These are phyloP conservation scores for Mythimna pallens DNA, from an alignment of 2,888 invertebrate species.

Conservation along the genomic window DNA sequence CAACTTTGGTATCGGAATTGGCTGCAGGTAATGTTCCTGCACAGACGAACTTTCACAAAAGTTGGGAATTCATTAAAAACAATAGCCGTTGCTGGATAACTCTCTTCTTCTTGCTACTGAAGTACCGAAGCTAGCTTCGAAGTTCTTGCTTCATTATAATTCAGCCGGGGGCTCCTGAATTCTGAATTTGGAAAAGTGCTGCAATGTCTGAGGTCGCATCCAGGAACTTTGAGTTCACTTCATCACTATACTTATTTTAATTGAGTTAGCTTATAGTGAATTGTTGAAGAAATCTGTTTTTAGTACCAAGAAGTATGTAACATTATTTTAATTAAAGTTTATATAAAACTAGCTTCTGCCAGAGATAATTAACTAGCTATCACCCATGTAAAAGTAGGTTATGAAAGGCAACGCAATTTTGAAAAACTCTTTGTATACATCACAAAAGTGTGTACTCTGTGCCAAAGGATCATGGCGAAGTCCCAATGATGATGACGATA, in stretches of 20 bases:
- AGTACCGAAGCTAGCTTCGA: conserved; percentile 49
- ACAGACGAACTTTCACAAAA: conserved; percentile 68
- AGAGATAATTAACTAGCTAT: no score
- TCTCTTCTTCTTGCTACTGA: conserved; percentile 66
- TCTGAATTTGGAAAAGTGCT: conserved; percentile 64
- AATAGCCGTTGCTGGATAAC: conserved; percentile 76
- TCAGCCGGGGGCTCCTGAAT: conserved; percentile 72
- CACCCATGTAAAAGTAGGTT: no score
- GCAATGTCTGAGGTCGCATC: conserved; percentile 46
- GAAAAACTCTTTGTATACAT: no score
- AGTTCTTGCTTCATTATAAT: conserved; percentile 80
- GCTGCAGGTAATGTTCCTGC: conserved; percentile 75
- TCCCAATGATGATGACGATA: no score
- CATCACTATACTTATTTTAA: conserved; percentile 23
- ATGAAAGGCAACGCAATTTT: no score
- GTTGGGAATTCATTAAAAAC: conserved; percentile 81
- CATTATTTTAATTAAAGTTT: neutral
- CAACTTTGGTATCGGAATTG: conserved; percentile 69
- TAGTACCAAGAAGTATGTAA: neutral
- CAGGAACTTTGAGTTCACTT: conserved; percentile 42
- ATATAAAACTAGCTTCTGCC: neutral
- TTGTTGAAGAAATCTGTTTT: conserved; percentile 2
- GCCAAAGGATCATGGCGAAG: no score
- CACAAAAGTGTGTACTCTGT: no score
- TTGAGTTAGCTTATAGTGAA: conserved; percentile 19